A percentile compares a stretch with the other conserved stretches of the same genome.
Evolutionary conservation across 2,797 vertebrate genomes (phyloP).

Genomic region (Hydrophis major): DNA sequence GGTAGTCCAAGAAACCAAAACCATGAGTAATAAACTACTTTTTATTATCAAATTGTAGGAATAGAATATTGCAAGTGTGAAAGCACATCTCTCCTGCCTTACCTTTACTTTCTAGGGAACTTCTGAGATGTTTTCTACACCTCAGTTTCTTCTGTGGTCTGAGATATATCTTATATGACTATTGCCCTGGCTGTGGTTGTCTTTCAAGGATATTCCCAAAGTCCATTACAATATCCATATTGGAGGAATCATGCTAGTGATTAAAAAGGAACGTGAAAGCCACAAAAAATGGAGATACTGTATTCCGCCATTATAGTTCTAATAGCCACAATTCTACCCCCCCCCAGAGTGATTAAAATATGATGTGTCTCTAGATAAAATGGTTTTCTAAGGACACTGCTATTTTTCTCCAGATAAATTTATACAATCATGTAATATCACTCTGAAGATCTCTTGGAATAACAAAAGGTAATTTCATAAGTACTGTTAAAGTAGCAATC

Average conservation of each 20-base stretch:
- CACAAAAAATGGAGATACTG: not conserved
- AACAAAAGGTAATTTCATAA: not conserved
- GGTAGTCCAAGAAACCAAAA: not conserved
- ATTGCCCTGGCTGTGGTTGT: no score
- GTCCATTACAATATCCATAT: no score
- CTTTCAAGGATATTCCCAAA: no score
- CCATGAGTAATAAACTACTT: not conserved
- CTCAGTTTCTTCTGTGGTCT: no score
- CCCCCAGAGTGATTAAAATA: no score
- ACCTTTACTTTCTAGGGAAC: not conserved
- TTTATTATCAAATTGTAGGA: not conserved
- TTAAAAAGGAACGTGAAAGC: not conserved
- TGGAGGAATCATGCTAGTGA: not conserved
- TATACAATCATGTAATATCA: not conserved
- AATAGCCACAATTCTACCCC: not conserved
- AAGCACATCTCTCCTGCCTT: not conserved
- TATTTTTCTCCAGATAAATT: not conserved
- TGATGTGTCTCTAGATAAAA: not conserved
- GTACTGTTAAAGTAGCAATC: not conserved
- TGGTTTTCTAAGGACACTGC: not conserved
- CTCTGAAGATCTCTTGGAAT: not conserved
- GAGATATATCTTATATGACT: no score
- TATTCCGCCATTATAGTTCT: not conserved
- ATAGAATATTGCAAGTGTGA: not conserved
- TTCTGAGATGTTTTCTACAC: no score